phyloP scores from a whole-genome alignment of 2,797 vertebrate species.

The Arrhamphus sclerolepis region DNA sequence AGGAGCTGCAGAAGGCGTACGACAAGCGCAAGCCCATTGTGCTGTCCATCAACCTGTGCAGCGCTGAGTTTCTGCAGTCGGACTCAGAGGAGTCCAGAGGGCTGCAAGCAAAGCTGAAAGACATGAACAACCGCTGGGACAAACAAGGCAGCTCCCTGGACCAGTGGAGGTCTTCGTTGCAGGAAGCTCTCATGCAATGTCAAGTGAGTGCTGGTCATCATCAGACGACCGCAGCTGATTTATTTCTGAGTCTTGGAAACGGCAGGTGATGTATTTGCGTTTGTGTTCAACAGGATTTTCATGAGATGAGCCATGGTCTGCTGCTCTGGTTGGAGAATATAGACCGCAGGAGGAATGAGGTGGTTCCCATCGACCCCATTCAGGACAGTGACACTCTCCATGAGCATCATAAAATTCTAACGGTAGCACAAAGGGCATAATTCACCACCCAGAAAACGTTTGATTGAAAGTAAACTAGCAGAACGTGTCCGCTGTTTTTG shows the following conservation, averaged over 20 bases:
- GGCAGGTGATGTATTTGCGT: neutral
- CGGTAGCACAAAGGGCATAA: conserved; percentile 81
- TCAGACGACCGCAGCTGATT: neutral
- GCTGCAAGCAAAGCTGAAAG: conserved; percentile 87
- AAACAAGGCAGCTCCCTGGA: conserved; percentile 84
- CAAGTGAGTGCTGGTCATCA: conserved; percentile 78
- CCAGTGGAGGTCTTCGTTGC: conserved; percentile 87
- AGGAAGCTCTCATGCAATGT: conserved; percentile 95
- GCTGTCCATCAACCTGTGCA: conserved; percentile 95
- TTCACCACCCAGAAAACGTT: no score
- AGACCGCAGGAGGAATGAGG: conserved; percentile 94
- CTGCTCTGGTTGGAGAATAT: conserved; percentile 98
- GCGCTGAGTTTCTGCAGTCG: conserved; percentile 87
- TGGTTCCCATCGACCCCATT: conserved; percentile 87
- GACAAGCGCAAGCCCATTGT: conserved; percentile 94
- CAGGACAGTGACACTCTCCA: conserved; percentile 86
- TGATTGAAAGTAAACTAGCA: no score
- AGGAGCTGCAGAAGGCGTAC: conserved; percentile 94
- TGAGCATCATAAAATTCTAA: conserved; percentile 88
- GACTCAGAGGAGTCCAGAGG: conserved; percentile 81
- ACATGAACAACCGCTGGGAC: conserved; percentile 94
- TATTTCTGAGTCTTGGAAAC: neutral
- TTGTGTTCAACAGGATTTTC: conserved; percentile 87
- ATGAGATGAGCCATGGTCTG: conserved; percentile 95
- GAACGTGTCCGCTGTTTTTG: no score